Conservation (phyloP, 2,797 vertebrate genomes). For the Tapera naevia region DNA sequence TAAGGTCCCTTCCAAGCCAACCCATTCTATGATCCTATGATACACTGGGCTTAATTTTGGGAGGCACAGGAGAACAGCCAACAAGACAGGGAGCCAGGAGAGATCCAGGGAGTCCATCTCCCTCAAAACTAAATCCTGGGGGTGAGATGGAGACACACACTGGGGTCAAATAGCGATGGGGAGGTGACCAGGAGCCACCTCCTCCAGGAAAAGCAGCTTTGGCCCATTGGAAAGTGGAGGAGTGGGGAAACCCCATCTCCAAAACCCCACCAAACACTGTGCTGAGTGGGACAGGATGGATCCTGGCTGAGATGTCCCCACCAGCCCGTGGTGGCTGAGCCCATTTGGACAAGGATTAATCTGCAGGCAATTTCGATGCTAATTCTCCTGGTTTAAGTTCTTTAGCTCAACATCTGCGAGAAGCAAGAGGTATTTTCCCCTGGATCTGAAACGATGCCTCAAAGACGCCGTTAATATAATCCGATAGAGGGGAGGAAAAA, state of each 20-base stretch:
- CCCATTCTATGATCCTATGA: no score
- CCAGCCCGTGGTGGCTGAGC: not conserved
- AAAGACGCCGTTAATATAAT: not conserved
- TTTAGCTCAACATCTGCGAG: not conserved
- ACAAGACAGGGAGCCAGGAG: not conserved
- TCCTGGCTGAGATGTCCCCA: not conserved
- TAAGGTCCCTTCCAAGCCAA: no score
- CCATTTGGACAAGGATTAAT: not conserved
- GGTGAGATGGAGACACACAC: not conserved
- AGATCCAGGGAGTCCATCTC: accelerated
- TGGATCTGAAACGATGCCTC: not conserved
- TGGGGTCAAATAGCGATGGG: accelerated
- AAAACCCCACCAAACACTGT: not conserved
- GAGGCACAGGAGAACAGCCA: accelerated
- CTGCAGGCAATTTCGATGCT: not conserved
- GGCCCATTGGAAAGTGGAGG: not conserved
- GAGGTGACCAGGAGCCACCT: accelerated
- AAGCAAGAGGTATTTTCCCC: not conserved
- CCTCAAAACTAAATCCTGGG: not conserved
- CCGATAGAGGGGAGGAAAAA: not conserved
- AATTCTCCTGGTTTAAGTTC: not conserved
- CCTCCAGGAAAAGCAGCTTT: not conserved
- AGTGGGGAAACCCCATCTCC: accelerated
- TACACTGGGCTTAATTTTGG: accelerated
- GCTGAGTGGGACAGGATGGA: accelerated